Evolutionary conservation across 2,888 invertebrate species (phyloP), one percentile per base, ranked within the genome.

Genomic region (Halictus ligatus): DNA sequence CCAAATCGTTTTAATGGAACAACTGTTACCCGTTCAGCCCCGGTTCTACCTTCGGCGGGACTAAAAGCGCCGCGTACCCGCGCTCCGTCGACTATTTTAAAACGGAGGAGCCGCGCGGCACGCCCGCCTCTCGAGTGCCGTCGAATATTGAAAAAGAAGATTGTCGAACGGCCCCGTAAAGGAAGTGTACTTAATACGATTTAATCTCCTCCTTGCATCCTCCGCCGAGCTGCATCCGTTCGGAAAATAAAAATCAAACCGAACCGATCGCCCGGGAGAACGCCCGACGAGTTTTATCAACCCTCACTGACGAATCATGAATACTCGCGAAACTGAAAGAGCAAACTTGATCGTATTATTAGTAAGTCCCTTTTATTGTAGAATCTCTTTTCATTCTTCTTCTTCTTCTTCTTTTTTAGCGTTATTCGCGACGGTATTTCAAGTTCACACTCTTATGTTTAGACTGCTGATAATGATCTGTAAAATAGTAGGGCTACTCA

Each of bases 1-100:
- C 92, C 93, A 93, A 93, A 93, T 93, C 93, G 93, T 93, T 93
- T 93, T 93, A 93, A 93, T 93, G 93, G 93, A 93, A 93, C 93
- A 93, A 93, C 93, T 93, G 93, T 93, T 93, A 93, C 93, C 91
- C 91, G 89, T 91, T 87, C 83, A 80, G 72, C 60, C 83, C 64
- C 35, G n/a, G 40, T 80, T 81, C 86, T 73, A 80, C 85, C 86
- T 89, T 83, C 84, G 78, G 58, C 78, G 58, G 58, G 58, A 78
- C 76, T 83, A 60, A 80, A 84, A 83, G 86, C 86, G 67, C 78
- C 50, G 54, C 78, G 76, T 48, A 43, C 21, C 76, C 48, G 71
- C 46, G 73, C 83, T 74, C 50, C 76, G 40, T 72, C 81, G 81
- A 87, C 84, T 84, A 84, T 81, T 87, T 87, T 79, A 69, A 81